Percentiles rank a stretch among this genome's conserved stretches.
These are phyloP conservation scores for Trichechus manatus DNA, from an alignment of 2,113 vertebrate species.

Conservation along the genomic window DNA sequence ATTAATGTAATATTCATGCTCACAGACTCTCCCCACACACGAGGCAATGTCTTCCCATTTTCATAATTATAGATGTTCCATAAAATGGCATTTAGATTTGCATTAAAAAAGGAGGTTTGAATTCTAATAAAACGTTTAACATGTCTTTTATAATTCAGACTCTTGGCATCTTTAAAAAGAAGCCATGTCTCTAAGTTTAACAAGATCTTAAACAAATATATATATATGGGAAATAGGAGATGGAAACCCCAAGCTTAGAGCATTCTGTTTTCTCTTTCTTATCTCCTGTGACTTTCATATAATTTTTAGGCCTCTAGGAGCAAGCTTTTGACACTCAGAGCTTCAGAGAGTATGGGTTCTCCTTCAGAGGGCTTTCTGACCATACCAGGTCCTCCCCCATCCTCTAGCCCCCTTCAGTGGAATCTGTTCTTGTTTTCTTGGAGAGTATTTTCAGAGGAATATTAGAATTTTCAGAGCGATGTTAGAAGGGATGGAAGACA, in stretches of 20 bases:
- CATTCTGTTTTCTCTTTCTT: constrained; percentile 6
- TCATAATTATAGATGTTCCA: constrained; percentile 86
- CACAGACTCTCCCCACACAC: constrained; percentile 80
- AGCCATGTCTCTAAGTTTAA: constrained; percentile 52
- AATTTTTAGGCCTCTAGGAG: constrained; percentile 27
- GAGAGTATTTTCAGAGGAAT: not conserved
- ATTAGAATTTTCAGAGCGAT: not conserved
- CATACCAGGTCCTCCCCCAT: not conserved
- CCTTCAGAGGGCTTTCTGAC: not conserved
- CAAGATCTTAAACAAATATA: constrained; percentile 58
- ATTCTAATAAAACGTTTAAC: constrained; percentile 78
- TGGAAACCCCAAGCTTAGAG: constrained; percentile 1
- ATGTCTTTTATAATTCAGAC: constrained; percentile 65
- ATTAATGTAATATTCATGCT: constrained; percentile 89
- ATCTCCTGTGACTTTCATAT: constrained; percentile 22
- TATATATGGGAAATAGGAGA: not conserved
- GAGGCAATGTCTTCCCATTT: constrained; percentile 79
- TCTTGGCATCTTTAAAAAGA: not conserved
- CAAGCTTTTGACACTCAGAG: not conserved
- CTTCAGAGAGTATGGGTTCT: not conserved
- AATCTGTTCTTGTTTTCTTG: not conserved
- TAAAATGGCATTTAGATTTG: constrained; percentile 88
- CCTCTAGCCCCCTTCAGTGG: not conserved
- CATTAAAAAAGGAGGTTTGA: constrained; percentile 78
- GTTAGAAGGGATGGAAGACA: not conserved